These are phyloP conservation scores for Herminia tarsipennalis DNA, from an alignment of 2,888 invertebrate species.

Conservation along the genomic window DNA sequence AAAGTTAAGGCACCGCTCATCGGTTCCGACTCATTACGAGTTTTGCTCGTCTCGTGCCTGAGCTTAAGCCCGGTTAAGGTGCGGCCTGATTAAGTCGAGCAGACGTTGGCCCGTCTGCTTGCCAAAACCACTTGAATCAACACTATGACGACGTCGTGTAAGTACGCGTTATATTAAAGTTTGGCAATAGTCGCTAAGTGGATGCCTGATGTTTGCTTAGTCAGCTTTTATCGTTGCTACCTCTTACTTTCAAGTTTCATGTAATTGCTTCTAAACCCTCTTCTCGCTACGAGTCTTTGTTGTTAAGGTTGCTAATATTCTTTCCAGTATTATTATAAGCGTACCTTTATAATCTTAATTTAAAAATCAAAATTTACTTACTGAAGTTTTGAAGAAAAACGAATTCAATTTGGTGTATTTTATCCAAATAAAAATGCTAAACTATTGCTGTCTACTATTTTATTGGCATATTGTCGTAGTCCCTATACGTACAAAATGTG, in stretches of 20 bases:
- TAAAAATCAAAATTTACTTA: slow-evolving; percentile 11
- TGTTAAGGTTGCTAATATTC: slow-evolving; percentile 25
- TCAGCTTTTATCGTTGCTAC: slow-evolving; percentile 45
- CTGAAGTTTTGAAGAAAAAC: not conserved
- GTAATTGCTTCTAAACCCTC: slow-evolving; percentile 46
- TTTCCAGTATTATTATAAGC: slow-evolving; percentile 17
- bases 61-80: slow-evolving; percentile 71
- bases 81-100: slow-evolving; percentile 75
- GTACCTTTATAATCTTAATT: slow-evolving; percentile 14
- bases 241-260: slow-evolving; percentile 47
- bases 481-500: slow-evolving; percentile 20
- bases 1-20: slow-evolving; percentile 64
- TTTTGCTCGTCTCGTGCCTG: slow-evolving; percentile 58
- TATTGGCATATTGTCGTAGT: slow-evolving; percentile 19
- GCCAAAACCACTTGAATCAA: slow-evolving; percentile 78
- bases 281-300: slow-evolving; percentile 30
- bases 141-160: slow-evolving; percentile 54
- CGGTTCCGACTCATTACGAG: slow-evolving; percentile 75
- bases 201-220: slow-evolving; percentile 58
- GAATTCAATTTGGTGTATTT: not conserved
- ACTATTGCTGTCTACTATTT: slow-evolving; percentile 46
- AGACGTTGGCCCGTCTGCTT: slow-evolving; percentile 68
- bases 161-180: slow-evolving; percentile 67
- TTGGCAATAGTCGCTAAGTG: slow-evolving; percentile 66
- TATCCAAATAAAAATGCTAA: slow-evolving; percentile 54